Conservation (phyloP, 2,797 vertebrate species). For the Champsocephalus gunnari region DNA sequence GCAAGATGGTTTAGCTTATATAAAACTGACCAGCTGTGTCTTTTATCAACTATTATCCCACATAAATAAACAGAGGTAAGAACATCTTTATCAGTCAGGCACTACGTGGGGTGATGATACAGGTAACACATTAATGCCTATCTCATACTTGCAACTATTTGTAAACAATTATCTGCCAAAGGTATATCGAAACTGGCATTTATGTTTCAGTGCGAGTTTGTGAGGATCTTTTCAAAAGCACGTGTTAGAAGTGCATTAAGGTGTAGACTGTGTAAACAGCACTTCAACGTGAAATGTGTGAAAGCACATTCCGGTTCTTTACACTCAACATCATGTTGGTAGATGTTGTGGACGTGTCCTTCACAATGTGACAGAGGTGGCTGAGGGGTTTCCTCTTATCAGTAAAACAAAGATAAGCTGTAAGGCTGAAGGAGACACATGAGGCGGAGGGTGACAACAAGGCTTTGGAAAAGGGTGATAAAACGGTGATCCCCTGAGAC, state of each 20-base stretch:
- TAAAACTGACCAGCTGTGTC: constrained; percentile 19
- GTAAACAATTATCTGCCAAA: constrained; percentile 45
- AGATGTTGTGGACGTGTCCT: constrained; percentile 19
- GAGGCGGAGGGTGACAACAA: constrained; percentile 28
- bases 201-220: constrained; percentile 54
- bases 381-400: constrained; percentile 11
- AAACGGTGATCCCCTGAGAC: constrained; percentile 21
- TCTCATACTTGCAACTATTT: constrained; percentile 45
- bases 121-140: constrained; percentile 13
- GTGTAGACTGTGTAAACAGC: constrained; percentile 51
- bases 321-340: constrained; percentile 48
- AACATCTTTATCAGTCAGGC: constrained; percentile 55
- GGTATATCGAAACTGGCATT: constrained; percentile 33
- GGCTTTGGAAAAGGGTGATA: constrained; percentile 52
- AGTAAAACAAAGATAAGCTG: constrained; percentile 27
- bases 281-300: constrained; percentile 30
- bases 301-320: constrained; percentile 16
- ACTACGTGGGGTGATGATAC: constrained; percentile 29
- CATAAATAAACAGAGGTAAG: not conserved
- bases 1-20: constrained; percentile 24
- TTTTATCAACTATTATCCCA: constrained; percentile 7
- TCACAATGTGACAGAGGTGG: constrained; percentile 8
- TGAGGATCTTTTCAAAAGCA: constrained; percentile 16
- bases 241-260: constrained; percentile 44
- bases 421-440: constrained; percentile 40